These are phyloP conservation scores for Porites lutea DNA, from an alignment of 64 coral and sea anemone species.

Conservation along the genomic window DNA sequence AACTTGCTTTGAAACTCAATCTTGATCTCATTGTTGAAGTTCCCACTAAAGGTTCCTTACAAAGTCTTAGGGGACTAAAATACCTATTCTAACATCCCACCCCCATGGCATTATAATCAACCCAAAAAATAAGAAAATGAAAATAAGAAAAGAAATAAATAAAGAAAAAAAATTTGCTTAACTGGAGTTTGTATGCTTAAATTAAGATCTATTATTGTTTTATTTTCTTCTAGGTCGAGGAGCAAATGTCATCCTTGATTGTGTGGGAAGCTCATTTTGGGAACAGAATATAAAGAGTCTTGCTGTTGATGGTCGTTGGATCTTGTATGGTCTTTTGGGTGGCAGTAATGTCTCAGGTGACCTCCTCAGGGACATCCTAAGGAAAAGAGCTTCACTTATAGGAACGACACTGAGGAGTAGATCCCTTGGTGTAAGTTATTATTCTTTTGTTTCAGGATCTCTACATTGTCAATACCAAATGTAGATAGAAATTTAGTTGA, in stretches of 20 bases:
- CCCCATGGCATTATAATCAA: no score
- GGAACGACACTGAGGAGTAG: slow-evolving; percentile 89
- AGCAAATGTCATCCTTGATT: slow-evolving; percentile 91
- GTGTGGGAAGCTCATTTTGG: slow-evolving; percentile 92
- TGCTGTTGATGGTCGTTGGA: slow-evolving; percentile 84
- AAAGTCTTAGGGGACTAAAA: no score
- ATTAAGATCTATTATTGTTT: not conserved
- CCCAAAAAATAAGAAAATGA: no score
- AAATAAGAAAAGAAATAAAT: no score
- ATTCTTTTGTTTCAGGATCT: no score
- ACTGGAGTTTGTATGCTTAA: no score
- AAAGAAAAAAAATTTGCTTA: not conserved
- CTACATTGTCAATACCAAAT: no score
- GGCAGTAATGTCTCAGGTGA: slow-evolving; percentile 60
- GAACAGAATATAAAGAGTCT: slow-evolving; percentile 87
- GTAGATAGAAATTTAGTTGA: no score
- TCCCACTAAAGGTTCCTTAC: no score
- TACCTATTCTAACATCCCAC: no score
- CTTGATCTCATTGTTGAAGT: no score
- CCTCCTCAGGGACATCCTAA: slow-evolving; percentile 56
- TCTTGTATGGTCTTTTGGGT: slow-evolving; percentile 91
- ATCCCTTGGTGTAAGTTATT: slow-evolving; percentile 69
- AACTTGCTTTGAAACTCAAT: no score
- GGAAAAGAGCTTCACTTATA: slow-evolving; percentile 77
- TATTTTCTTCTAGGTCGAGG: slow-evolving; percentile 68